These are phyloP conservation scores for Nanorana parkeri DNA, from an alignment of 2,113 vertebrate species.

Conservation along the genomic window DNA sequence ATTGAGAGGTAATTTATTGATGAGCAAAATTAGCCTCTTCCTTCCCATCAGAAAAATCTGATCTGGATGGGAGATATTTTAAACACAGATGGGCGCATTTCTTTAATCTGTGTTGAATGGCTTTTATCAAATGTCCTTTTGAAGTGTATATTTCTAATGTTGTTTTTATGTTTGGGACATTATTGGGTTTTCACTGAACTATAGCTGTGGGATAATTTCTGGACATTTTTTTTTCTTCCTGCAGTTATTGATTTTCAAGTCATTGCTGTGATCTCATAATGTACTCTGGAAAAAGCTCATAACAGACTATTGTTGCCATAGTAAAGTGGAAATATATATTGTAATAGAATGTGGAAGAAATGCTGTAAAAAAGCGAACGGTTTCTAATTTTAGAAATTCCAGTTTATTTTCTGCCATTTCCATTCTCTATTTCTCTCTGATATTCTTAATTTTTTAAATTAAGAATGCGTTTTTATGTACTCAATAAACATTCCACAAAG, in stretches of 20 bases:
- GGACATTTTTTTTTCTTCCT: not conserved
- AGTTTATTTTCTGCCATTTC: too few species aligned
- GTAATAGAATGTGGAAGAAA: too few species aligned
- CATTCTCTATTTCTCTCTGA: too few species aligned
- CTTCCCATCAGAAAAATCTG: conserved; percentile 15
- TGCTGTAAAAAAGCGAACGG: too few species aligned
- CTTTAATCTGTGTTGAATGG: not conserved
- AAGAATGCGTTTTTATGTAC: too few species aligned
- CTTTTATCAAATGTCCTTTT: not conserved
- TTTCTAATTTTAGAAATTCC: too few species aligned
- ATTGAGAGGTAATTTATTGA: conserved; percentile 87
- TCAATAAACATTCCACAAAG: too few species aligned
- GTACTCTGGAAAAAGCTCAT: not conserved
- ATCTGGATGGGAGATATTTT: not conserved
- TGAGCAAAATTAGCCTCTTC: not conserved
- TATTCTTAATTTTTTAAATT: too few species aligned
- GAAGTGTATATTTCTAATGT: not conserved
- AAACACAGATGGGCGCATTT: not conserved
- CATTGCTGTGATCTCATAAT: not conserved
- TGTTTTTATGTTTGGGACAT: not conserved
- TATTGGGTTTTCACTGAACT: conserved; percentile 12
- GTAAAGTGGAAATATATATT: too few species aligned
- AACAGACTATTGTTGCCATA: too few species aligned
- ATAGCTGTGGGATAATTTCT: not conserved
- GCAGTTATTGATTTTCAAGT: not conserved